phyloP scores from a whole-genome alignment of 2,888 invertebrate genomes.

The Drosophila pegasa region DNA sequence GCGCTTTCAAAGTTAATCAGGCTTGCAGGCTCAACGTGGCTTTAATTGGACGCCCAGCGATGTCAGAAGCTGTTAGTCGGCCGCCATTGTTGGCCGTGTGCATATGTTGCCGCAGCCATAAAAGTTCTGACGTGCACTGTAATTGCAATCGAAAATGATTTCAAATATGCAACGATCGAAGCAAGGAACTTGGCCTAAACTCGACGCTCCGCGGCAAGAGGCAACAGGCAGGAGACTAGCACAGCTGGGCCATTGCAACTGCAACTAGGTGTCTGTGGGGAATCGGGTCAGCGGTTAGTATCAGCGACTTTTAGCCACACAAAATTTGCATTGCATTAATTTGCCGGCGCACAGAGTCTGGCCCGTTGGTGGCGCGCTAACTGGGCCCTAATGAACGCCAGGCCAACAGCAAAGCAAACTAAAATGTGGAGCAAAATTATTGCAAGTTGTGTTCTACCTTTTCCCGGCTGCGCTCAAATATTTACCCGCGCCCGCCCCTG shows the following conservation, averaged over 20 bases:
- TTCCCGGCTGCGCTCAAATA: constrained; percentile 48
- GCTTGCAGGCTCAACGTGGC: constrained; percentile 39
- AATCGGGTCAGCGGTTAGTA: constrained; percentile 79
- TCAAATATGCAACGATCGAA: constrained; percentile 10
- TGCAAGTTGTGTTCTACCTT: constrained; percentile 29
- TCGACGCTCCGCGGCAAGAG: constrained; percentile 14
- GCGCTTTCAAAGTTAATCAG: constrained; percentile 39
- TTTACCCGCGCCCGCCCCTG: constrained; percentile 50
- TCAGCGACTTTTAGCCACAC: constrained; percentile 62
- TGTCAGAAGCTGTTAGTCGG: constrained; percentile 44
- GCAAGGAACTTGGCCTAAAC: constrained; percentile 21
- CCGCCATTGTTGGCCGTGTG: not conserved
- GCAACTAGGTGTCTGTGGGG: constrained; percentile 64
- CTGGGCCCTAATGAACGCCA: constrained; percentile 47
- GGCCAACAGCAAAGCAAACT: constrained; percentile 27
- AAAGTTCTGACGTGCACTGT: constrained; percentile 24
- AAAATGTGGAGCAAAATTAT: constrained; percentile 52
- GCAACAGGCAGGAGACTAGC: constrained; percentile 21
- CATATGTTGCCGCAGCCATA: constrained; percentile 20
- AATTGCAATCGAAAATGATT: constrained; percentile 4
- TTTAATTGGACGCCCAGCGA: constrained; percentile 45
- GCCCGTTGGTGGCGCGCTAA: constrained; percentile 5
- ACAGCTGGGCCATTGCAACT: constrained; percentile 27
- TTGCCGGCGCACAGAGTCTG: constrained; percentile 27
- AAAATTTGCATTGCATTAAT: constrained; percentile 71